phyloP scores from a whole-genome alignment of 2,113 vertebrate species.

The Tachuris rubrigastra region DNA sequence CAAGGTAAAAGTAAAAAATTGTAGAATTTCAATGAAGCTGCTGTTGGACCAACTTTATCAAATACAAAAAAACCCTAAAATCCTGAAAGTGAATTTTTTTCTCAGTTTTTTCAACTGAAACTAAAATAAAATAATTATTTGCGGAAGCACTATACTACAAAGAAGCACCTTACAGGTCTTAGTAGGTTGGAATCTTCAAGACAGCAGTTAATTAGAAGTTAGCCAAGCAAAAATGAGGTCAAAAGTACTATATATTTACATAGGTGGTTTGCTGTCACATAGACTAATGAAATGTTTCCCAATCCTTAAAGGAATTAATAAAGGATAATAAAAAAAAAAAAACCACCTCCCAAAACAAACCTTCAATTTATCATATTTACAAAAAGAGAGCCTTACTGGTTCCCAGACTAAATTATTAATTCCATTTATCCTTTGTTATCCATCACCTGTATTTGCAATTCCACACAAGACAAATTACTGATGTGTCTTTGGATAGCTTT shows the following conservation, averaged over 20 bases:
- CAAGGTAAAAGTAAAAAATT: background rate
- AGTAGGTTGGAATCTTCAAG: background rate
- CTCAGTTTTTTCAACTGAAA: background rate
- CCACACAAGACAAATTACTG: background rate
- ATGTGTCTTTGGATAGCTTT: background rate
- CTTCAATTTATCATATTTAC: background rate
- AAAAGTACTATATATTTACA: background rate
- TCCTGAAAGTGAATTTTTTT: background rate
- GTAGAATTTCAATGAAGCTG: background rate
- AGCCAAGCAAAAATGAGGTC: background rate
- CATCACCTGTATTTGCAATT: background rate
- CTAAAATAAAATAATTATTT: background rate
- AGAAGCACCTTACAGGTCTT: background rate
- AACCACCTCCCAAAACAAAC: background rate
- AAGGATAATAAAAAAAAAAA: background rate
- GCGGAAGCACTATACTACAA: background rate
- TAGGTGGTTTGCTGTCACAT: background rate
- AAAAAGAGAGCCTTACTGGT: background rate
- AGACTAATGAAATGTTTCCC: background rate
- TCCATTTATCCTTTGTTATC: background rate
- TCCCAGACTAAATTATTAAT: background rate
- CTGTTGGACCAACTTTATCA: background rate
- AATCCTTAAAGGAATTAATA: background rate
- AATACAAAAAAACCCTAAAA: background rate
- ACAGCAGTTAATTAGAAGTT: background rate